Conservation (phyloP, 2,113 vertebrate species). For the Leptocoma aspasia region DNA sequence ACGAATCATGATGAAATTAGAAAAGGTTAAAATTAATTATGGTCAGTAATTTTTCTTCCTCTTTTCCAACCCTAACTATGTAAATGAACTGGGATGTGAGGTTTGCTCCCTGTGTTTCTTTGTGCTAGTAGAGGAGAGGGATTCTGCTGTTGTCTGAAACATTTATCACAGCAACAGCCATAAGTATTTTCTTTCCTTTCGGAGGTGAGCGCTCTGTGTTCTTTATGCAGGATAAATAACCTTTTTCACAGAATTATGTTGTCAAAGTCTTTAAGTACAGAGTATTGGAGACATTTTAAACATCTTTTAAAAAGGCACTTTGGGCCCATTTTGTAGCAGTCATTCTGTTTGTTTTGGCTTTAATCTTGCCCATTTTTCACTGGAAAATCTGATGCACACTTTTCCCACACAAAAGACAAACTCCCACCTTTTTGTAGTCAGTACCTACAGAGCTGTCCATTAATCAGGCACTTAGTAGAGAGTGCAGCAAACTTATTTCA, state of each 20-base stretch:
- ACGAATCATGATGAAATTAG: neutral
- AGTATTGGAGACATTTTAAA: neutral
- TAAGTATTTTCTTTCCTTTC: constrained; percentile 23
- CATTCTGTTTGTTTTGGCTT: neutral
- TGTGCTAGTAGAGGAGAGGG: neutral
- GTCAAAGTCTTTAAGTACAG: constrained; percentile 45
- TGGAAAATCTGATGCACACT: neutral
- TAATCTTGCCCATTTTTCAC: neutral
- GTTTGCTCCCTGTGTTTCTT: neutral
- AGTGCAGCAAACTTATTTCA: neutral
- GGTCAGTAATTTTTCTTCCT: neutral
- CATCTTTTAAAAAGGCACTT: neutral
- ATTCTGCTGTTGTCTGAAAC: neutral
- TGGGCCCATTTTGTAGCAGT: neutral
- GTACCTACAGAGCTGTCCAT: neutral
- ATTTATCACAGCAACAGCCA: neutral
- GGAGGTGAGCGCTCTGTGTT: neutral
- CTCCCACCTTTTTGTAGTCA: neutral
- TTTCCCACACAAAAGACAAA: neutral
- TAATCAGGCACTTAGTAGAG: neutral
- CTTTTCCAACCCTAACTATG: neutral
- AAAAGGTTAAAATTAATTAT: constrained; percentile 12
- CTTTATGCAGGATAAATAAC: constrained; percentile 37
- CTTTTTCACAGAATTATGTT: constrained; percentile 34
- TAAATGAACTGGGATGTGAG: neutral